Evolutionary conservation across 2,888 invertebrate genomes (phyloP).

Genomic region (Silvanus unidentatus): DNA sequence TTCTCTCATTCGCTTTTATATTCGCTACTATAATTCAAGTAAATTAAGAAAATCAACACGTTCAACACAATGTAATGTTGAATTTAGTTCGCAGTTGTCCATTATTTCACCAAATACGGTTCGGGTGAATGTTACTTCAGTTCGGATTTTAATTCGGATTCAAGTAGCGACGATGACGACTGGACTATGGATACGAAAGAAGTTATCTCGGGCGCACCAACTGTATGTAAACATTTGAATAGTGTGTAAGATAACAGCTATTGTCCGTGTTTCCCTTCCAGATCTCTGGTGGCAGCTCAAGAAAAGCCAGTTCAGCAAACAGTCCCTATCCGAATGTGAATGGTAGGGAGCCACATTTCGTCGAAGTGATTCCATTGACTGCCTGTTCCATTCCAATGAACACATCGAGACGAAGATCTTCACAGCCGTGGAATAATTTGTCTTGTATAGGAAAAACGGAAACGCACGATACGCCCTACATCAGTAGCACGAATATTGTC

Average conservation of each 20-base stretch:
- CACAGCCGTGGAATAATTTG: conserved; percentile 43
- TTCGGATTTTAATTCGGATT: conserved; percentile 57
- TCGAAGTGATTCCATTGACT: conserved; percentile 61
- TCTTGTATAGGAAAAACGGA: conserved; percentile 34
- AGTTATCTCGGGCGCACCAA: conserved; percentile 9
- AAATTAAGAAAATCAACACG: conserved; percentile 4
- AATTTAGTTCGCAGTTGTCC: conserved; percentile 69
- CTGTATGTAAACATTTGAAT: conserved; percentile 11
- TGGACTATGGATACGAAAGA: conserved; percentile 19
- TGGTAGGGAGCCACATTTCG: conserved; percentile 37
- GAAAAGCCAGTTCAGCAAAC: conserved; percentile 3
- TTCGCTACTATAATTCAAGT: conserved; percentile 75
- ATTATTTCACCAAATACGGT: conserved; percentile 79
- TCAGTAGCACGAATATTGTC: not conserved
- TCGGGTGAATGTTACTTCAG: conserved; percentile 73
- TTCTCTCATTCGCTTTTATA: conserved; percentile 72
- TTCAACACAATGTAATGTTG: conserved; percentile 7
- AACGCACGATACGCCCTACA: conserved; percentile 1
- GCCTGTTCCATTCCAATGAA: conserved; percentile 52
- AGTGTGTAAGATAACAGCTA: conserved; percentile 6
- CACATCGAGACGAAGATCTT: conserved; percentile 38
- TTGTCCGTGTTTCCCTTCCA: conserved; percentile 3
- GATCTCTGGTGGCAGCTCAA: conserved; percentile 10
- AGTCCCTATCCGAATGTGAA: conserved; percentile 10
- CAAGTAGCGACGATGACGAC: conserved; percentile 51